Evolutionary conservation across 2,113 vertebrate species (phyloP).

Genomic region (Cephalophus harveyi): DNA sequence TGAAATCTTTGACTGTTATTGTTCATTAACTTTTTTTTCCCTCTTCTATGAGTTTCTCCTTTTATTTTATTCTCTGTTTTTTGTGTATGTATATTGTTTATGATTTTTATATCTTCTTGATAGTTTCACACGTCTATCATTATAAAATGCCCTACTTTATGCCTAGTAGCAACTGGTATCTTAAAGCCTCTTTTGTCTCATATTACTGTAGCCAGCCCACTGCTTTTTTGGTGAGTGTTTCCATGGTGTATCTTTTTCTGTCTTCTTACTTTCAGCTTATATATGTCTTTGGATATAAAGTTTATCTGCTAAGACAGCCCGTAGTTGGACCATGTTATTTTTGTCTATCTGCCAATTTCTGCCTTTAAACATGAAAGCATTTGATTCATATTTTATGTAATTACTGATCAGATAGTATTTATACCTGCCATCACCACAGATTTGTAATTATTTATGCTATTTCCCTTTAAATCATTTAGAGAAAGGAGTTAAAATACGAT

Average conservation of each 20-base stretch:
- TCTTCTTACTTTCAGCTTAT: neutral
- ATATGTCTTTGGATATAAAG: neutral
- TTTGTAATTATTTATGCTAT: neutral
- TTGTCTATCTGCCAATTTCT: neutral
- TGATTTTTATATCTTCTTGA: too few relatives aligned
- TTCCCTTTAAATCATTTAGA: neutral
- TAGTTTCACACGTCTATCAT: neutral
- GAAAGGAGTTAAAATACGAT: neutral
- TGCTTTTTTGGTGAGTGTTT: neutral
- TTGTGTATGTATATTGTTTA: too few relatives aligned
- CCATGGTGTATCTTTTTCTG: neutral
- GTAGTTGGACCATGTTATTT: neutral
- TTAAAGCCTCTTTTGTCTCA: neutral
- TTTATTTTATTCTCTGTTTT: neutral
- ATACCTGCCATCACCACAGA: neutral
- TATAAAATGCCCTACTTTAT: neutral
- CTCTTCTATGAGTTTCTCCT: neutral
- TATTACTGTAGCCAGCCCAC: too few relatives aligned
- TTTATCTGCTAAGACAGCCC: neutral
- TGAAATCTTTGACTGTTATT: neutral
- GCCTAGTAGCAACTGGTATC: neutral
- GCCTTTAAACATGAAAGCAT: neutral
- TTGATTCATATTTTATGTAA: neutral
- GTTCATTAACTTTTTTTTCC: neutral
- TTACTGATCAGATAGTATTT: neutral